Evolutionary conservation across 2,888 invertebrate genomes (phyloP), one percentile per base, ranked within the genome.

Genomic region (Thymelicus lineola): DNA sequence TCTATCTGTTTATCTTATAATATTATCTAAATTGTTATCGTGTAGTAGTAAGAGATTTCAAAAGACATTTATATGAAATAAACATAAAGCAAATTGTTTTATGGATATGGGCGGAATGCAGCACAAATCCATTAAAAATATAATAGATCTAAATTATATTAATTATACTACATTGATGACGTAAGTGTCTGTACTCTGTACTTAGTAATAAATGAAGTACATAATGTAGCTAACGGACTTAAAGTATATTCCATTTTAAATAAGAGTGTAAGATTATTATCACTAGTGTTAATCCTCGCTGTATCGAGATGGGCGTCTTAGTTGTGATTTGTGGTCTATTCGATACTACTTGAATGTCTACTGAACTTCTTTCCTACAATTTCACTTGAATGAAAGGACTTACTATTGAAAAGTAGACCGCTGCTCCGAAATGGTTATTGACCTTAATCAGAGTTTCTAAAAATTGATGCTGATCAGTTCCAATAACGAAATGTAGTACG

Each of bases 291-390:
- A 85, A 82, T 73, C 75, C 70, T 73, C 57, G 66, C 70, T 73
- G 65, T 75, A 73, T 70, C 67, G 71, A 72, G 71, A 80, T 73
- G 74, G 72, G 71, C 72, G 70, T 72, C 60, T 72, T 86, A 82
- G 86, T 90, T 90, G 90, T 91, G 89, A 90, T 86, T 87, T 82
- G 87, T 89, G 89, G 87, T 87, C 78, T 90, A 90, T 90, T 90
- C 83, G 87, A 90, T 82, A 87, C 81, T 86, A 81, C 89, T 88
- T 87, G 81, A 82, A 55, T 36, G 50, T 67, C 38, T 28, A 3
- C 28, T 28, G 28, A 28, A 28, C 28, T 69, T 28, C 42, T 48
- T 36, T 46, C 17, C 17, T 45, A 6, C 20, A 17, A 46, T 59
- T 28, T 42, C 55, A 36, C n/a, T 53, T 53, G 20, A 20, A 53